phyloP scores from a whole-genome alignment of 2,113 vertebrate genomes.

The Xenopus tropicalis region UCB_Xtro_10.0 CM004443.2:174703501-174704000 shows the following conservation, averaged over 20 bases:
- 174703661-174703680: slow-evolving; percentile 51
- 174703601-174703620: slow-evolving; percentile 6
- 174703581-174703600: too few relatives aligned
- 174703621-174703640: not conserved
- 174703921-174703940: slow-evolving; percentile 70
- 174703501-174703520: too few relatives aligned
- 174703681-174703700: slow-evolving; percentile 44
- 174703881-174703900: slow-evolving; percentile 69
- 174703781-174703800: slow-evolving; percentile 57
- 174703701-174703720: slow-evolving; percentile 37
- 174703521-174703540: too few relatives aligned
- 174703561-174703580: too few relatives aligned
- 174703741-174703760: slow-evolving; percentile 49
- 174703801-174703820: slow-evolving; percentile 64
- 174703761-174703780: slow-evolving; percentile 38
- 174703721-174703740: slow-evolving; percentile 36
- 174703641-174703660: slow-evolving; percentile 3
- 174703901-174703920: slow-evolving; percentile 64
- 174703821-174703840: slow-evolving; percentile 76
- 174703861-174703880: slow-evolving; percentile 84
- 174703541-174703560: too few relatives aligned
- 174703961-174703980: slow-evolving; percentile 60
- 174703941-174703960: slow-evolving; percentile 91
- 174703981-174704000: too few relatives aligned
- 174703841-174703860: slow-evolving; percentile 75